Conservation (phyloP, 2,888 invertebrate genomes). For the Cataglyphis albicans region DNA sequence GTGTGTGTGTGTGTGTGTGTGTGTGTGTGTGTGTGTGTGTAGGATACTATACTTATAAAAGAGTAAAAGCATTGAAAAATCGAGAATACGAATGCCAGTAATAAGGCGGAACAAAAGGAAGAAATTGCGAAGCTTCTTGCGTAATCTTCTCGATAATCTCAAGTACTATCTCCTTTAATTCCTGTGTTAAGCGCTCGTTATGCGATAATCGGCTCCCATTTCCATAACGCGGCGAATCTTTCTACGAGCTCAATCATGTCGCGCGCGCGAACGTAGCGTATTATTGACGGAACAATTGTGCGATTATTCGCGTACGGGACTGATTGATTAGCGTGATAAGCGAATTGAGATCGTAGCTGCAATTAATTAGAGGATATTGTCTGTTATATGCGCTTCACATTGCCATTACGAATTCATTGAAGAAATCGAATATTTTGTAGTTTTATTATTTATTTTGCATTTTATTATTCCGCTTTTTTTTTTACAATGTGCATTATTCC, state of each 20-base stretch:
- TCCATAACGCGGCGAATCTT: conserved; percentile 33
- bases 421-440: conserved; percentile 14
- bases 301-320: conserved; percentile 46
- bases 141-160: conserved; percentile 24
- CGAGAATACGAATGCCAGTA: conserved; percentile 17
- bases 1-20: too few relatives aligned
- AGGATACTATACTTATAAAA: background rate
- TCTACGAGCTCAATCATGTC: conserved; percentile 40
- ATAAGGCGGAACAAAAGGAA: background rate
- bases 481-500: background rate
- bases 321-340: conserved; percentile 57
- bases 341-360: conserved; percentile 51
- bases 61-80: conserved; percentile 14
- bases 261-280: conserved; percentile 37
- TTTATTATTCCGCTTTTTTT: background rate
- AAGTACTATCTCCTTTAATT: conserved; percentile 44
- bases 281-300: conserved; percentile 53
- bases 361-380: conserved; percentile 52
- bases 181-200: conserved; percentile 40
- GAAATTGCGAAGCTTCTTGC: background rate
- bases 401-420: conserved; percentile 15
- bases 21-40: too few relatives aligned
- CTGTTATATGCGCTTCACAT: conserved; percentile 35
- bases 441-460: background rate
- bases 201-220: conserved; percentile 32